A percentile compares a stretch with the other conserved stretches of the same genome.
phyloP scores from a whole-genome alignment of 2,113 vertebrate genomes.

The Cynopterus brachyotis region DNA sequence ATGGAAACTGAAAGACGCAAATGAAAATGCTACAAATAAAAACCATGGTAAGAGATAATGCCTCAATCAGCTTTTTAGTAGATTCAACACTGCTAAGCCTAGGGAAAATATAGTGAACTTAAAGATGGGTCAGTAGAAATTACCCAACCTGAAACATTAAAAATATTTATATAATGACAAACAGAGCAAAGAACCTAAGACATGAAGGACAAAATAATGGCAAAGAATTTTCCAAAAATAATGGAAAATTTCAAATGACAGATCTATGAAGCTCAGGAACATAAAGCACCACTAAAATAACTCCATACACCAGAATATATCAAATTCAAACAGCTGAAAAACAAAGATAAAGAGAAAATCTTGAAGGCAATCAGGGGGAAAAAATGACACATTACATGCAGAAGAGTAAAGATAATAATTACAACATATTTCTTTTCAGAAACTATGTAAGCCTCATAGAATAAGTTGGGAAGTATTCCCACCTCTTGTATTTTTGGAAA shows the following conservation, averaged over 20 bases:
- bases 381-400: not conserved
- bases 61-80: not conserved
- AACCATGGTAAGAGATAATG: not conserved
- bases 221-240: not conserved
- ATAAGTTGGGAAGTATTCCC: not conserved
- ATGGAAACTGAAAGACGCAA: not conserved
- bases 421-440: not conserved
- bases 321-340: not conserved
- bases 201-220: not conserved
- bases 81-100: not conserved
- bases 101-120: not conserved
- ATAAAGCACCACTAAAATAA: not conserved
- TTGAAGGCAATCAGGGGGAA: not conserved
- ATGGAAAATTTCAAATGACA: not conserved
- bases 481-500: not conserved
- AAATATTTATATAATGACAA: not conserved
- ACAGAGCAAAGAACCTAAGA: not conserved
- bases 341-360: not conserved
- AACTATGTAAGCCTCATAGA: not conserved
- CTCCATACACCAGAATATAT: not conserved
- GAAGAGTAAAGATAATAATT: slow-evolving; percentile 8
- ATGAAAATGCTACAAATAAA: not conserved
- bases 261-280: not conserved
- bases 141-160: not conserved
- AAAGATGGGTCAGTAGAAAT: not conserved